A percentile compares a stretch with the other conserved stretches of the same genome.
These are phyloP conservation scores for Sus cebifrons DNA, from an alignment of 2,797 vertebrate genomes.

Conservation along the genomic window DNA sequence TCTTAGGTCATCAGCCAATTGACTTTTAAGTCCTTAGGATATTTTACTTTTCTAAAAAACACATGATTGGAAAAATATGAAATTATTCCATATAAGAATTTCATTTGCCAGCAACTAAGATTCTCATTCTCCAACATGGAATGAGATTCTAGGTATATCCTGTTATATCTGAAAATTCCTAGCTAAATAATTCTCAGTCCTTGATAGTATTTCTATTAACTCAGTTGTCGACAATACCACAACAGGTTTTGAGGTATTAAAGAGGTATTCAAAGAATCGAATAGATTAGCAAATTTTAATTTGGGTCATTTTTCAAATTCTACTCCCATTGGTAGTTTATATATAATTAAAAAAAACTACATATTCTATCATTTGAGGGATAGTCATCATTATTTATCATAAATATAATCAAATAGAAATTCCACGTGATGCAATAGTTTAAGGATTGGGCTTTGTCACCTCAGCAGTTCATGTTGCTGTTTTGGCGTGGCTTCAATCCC, in stretches of 20 bases:
- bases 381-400: not conserved
- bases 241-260: not conserved
- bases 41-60: constrained; percentile 11
- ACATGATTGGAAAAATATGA: not conserved
- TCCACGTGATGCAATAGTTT: too few species aligned
- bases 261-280: not conserved
- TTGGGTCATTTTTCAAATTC: not conserved
- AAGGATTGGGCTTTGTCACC: too few species aligned
- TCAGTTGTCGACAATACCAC: not conserved
- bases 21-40: not conserved
- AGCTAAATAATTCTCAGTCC: not conserved
- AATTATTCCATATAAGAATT: not conserved
- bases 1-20: not conserved
- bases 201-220: not conserved
- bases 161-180: not conserved
- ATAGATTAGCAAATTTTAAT: not conserved
- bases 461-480: too few species aligned
- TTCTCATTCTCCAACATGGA: not conserved
- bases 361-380: not conserved
- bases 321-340: not conserved
- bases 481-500: too few species aligned
- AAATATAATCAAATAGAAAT: not conserved
- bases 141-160: not conserved
- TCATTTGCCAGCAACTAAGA: not conserved
- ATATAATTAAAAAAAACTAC: not conserved